A percentile compares a stretch with the other conserved stretches of the same genome.
These are phyloP conservation scores for Nixonia krombeini DNA, from an alignment of 1,140 invertebrate genomes.

Conservation along the genomic window DNA sequence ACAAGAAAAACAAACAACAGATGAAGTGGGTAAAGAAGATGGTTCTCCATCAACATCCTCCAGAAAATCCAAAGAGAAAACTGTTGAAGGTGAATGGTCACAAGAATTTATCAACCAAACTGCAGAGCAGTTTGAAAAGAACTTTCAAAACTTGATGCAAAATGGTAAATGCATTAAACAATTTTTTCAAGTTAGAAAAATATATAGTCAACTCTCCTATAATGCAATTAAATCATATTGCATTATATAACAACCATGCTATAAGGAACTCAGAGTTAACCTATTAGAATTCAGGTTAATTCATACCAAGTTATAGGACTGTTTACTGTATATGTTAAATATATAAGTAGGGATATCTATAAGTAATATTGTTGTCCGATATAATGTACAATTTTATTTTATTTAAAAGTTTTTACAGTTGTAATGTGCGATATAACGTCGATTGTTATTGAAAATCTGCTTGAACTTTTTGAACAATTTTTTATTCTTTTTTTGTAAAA, in stretches of 20 bases:
- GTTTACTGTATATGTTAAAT: neutral
- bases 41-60: constrained; percentile 5
- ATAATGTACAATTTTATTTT: too few relatives aligned
- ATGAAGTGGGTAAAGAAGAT: constrained; percentile 11
- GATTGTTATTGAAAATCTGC: too few relatives aligned
- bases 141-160: constrained; percentile 57
- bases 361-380: constrained; percentile 4
- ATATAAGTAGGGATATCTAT: neutral
- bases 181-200: neutral
- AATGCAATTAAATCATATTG: too few relatives aligned
- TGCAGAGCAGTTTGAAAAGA: constrained; percentile 59
- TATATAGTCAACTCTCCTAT: neutral
- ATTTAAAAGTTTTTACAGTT: neutral
- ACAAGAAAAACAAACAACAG: constrained; percentile 22
- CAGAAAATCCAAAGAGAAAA: constrained; percentile 3
- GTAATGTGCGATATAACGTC: too few relatives aligned
- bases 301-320: neutral
- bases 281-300: too few relatives aligned
- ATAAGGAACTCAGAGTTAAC: too few relatives aligned
- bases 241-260: too few relatives aligned
- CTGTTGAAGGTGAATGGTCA: constrained; percentile 52
- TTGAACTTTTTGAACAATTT: too few relatives aligned
- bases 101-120: constrained; percentile 63
- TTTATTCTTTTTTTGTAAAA: too few relatives aligned
- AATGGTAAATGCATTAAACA: constrained; percentile 51